Conservation (phyloP, 2,797 vertebrate species). For the Gambusia yucatana region DNA sequence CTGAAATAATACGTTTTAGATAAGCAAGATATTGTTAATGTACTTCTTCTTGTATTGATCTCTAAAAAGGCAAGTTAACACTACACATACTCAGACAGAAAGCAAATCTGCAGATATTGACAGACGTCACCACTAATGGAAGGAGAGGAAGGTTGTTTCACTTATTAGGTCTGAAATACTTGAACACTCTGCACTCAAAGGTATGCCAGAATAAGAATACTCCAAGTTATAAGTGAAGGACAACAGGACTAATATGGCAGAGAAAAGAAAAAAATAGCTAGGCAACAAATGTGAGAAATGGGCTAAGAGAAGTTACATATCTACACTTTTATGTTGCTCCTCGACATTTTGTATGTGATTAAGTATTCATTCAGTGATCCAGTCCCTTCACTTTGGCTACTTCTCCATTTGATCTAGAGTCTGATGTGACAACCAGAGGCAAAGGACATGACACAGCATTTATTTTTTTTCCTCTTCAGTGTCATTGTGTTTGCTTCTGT, state of each 20-base stretch:
- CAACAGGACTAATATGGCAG: background rate
- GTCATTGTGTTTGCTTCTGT: constrained; percentile 27
- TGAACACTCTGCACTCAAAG: background rate
- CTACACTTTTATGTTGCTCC: background rate
- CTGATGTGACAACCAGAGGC: constrained; percentile 33
- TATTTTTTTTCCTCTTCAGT: constrained; percentile 34
- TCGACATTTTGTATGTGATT: background rate
- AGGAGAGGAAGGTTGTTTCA: background rate
- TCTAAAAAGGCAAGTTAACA: background rate
- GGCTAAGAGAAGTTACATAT: background rate
- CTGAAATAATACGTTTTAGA: background rate
- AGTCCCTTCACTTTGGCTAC: constrained; percentile 3
- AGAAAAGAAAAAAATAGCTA: background rate
- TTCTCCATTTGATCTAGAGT: constrained; percentile 33
- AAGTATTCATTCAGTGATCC: constrained; percentile 8
- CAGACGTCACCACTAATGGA: background rate
- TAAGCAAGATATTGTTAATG: background rate
- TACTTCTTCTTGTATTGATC: background rate
- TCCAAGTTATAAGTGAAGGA: background rate
- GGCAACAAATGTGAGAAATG: background rate
- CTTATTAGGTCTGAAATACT: background rate
- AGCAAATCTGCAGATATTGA: background rate
- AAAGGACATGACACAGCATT: constrained; percentile 62
- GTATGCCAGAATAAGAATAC: background rate
- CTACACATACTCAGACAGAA: background rate